Evolutionary conservation across 2,888 invertebrate genomes (phyloP).

Genomic region (Noctua janthina): DNA sequence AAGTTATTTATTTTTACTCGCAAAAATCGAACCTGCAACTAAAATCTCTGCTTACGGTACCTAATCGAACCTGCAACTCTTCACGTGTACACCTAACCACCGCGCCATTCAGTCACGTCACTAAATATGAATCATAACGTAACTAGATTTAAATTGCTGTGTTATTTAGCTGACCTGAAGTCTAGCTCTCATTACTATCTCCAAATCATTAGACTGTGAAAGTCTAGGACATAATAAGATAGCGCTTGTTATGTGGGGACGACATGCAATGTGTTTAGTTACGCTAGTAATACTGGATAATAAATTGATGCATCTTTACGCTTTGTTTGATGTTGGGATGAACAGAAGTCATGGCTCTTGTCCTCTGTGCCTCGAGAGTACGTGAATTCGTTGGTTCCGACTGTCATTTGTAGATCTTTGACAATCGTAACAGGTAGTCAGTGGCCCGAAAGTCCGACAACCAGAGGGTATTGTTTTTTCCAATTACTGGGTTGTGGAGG

Average conservation of each 20-base stretch:
- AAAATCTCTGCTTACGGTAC: neutral
- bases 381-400: neutral
- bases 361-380: neutral
- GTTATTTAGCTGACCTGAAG: slow-evolving; percentile 43
- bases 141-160: slow-evolving; percentile 19
- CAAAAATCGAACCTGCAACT: neutral
- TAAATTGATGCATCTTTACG: neutral
- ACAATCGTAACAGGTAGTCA: neutral
- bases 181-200: slow-evolving; percentile 33
- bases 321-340: neutral
- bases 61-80: neutral
- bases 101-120: neutral
- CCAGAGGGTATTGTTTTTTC: no score
- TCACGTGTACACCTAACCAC: neutral
- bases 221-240: slow-evolving; percentile 40
- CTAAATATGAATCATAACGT: neutral
- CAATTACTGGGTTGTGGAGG: no score
- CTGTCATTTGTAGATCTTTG: neutral
- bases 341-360: neutral
- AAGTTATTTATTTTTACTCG: no score
- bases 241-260: neutral
- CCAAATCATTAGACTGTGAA: slow-evolving; percentile 35
- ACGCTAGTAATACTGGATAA: neutral
- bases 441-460: neutral
- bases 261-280: slow-evolving; percentile 31